phyloP scores from a whole-genome alignment of 2,797 vertebrate species.

The Anomalospiza imberbis region DNA sequence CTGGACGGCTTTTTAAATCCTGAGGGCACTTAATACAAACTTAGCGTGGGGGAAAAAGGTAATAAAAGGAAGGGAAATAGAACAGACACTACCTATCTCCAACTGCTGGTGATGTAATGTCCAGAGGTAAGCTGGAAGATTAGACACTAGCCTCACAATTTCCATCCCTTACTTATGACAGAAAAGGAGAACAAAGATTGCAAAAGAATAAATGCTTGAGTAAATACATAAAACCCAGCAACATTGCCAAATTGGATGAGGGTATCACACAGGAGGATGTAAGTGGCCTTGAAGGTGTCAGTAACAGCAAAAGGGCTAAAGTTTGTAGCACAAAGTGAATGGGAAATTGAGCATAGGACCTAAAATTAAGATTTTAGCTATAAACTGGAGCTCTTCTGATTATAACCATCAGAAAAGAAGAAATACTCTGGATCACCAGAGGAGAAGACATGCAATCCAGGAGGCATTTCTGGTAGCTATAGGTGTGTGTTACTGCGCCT shows the following conservation, averaged over 20 bases:
- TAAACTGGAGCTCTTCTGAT: neutral
- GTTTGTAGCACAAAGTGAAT: neutral
- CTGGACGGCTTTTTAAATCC: neutral
- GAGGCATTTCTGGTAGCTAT: neutral
- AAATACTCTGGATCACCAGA: neutral
- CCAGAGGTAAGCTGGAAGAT: neutral
- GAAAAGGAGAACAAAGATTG: neutral
- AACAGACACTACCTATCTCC: neutral
- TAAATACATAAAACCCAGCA: neutral
- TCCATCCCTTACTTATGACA: neutral
- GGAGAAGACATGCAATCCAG: neutral
- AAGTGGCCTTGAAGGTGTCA: neutral
- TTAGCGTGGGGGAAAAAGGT: fast-evolving
- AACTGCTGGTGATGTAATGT: neutral
- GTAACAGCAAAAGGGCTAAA: neutral
- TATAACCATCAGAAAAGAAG: neutral
- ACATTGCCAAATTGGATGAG: neutral
- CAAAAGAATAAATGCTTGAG: neutral
- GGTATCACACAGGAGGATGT: fast-evolving
- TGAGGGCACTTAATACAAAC: neutral
- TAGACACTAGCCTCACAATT: neutral
- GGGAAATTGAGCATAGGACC: neutral
- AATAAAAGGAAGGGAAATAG: neutral
- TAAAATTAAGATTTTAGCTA: neutral
- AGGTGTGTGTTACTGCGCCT: neutral